These are phyloP conservation scores for Pomatostomus ruficeps DNA, from an alignment of 2,113 vertebrate genomes.

Conservation along the genomic window DNA sequence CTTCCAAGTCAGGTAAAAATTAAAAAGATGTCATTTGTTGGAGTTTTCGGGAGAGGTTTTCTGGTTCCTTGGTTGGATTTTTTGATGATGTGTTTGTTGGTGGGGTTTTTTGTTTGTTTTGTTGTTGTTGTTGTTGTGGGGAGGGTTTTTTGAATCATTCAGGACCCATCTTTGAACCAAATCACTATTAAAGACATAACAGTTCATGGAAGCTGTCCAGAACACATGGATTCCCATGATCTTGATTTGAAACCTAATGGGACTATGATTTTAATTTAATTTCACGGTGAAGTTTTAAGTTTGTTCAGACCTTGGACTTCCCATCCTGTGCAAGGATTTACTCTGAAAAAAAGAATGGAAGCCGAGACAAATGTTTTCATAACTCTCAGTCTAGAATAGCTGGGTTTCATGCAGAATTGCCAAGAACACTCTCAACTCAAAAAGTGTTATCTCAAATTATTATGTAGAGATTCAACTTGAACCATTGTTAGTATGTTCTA, in stretches of 20 bases:
- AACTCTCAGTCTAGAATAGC: neutral
- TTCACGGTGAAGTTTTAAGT: neutral
- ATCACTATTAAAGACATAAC: neutral
- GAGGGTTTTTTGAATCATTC: neutral
- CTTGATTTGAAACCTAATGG: neutral
- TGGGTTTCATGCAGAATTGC: neutral
- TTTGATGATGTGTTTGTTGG: neutral
- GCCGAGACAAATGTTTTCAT: neutral
- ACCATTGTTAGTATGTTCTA: neutral
- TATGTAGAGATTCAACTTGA: neutral
- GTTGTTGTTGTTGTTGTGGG: neutral
- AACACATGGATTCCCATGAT: neutral
- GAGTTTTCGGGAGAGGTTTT: neutral
- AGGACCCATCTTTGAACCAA: neutral
- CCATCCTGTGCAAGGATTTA: neutral
- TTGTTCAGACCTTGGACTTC: neutral
- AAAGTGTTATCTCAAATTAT: neutral
- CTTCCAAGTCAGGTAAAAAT: neutral
- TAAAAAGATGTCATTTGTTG: neutral
- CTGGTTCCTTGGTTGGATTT: neutral
- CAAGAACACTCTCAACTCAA: neutral
- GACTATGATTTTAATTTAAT: neutral
- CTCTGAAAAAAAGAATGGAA: neutral
- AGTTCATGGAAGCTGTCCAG: neutral
- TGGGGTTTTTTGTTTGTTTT: neutral